Percentiles rank a stretch among this genome's conserved stretches.
Conservation (phyloP, 2,888 invertebrate genomes). For the Leptogaster cylindrica region DNA sequence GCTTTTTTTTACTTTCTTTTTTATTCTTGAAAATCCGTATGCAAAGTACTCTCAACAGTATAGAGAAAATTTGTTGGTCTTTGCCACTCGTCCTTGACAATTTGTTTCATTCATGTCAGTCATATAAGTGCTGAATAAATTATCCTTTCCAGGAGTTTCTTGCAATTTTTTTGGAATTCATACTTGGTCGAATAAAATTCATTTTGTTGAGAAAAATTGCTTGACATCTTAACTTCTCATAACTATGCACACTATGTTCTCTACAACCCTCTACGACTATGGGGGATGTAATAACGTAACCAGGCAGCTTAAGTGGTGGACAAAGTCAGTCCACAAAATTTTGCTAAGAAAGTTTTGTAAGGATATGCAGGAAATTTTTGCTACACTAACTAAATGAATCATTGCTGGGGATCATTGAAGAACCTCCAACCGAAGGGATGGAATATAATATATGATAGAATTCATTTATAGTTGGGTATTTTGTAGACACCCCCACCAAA, state of each 20-base stretch:
- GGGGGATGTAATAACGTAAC: slow-evolving; percentile 2
- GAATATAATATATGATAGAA: background rate
- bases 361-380: background rate
- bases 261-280: background rate
- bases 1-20: too few species aligned
- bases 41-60: slow-evolving; percentile 1
- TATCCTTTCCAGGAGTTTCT: slow-evolving; percentile 18
- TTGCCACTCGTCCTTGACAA: slow-evolving; percentile 17
- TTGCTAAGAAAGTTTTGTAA: too few species aligned
- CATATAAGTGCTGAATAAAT: slow-evolving; percentile 36
- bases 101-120: slow-evolving; percentile 30
- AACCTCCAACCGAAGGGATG: slow-evolving; percentile 24
- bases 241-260: background rate
- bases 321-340: background rate
- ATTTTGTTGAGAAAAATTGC: background rate
- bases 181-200: slow-evolving; percentile 12
- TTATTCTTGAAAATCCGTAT: slow-evolving; percentile 7
- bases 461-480: too few species aligned
- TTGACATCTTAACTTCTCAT: slow-evolving; percentile 24
- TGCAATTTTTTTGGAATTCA: slow-evolving; percentile 15
- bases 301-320: background rate
- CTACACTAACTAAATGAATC: slow-evolving; percentile 28
- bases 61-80: slow-evolving; percentile 26
- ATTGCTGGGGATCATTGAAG: slow-evolving; percentile 34
- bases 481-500: too few species aligned